These are phyloP conservation scores for Anadara kagoshimensis DNA, from an alignment of 1,140 invertebrate genomes.

Conservation along the genomic window DNA sequence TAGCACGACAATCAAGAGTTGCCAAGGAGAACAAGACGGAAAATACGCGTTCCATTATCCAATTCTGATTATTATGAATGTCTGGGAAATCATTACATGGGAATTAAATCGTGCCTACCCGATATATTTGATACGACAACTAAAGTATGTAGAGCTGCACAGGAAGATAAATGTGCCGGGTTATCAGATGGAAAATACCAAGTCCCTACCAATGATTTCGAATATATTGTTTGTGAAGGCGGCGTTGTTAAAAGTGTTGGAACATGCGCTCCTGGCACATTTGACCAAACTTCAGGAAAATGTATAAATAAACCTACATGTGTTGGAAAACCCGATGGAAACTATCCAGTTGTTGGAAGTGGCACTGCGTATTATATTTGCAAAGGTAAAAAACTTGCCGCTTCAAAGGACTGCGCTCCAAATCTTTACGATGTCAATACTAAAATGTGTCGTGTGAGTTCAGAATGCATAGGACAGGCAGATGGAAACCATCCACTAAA, in stretches of 20 bases:
- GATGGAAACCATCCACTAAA: not conserved
- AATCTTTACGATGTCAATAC: too few species aligned
- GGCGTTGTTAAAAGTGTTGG: slow-evolving; percentile 1
- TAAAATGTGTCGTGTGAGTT: not conserved
- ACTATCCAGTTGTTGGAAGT: slow-evolving; percentile 54
- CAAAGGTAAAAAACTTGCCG: too few species aligned
- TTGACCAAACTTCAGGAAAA: slow-evolving; percentile 9
- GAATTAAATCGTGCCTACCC: too few species aligned
- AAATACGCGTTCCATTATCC: too few species aligned
- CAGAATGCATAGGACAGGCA: not conserved
- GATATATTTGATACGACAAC: slow-evolving; percentile 3
- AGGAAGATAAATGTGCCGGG: not conserved
- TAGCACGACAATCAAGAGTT: too few species aligned
- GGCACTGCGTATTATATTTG: not conserved
- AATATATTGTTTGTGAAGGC: slow-evolving; percentile 16
- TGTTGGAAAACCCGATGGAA: slow-evolving; percentile 50
- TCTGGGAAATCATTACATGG: too few species aligned
- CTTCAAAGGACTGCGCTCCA: too few species aligned
- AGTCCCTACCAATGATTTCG: slow-evolving; percentile 10
- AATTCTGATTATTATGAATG: too few species aligned
- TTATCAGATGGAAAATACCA: slow-evolving; percentile 5
- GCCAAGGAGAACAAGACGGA: too few species aligned
- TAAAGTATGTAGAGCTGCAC: slow-evolving; percentile 11
- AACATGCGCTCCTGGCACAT: slow-evolving; percentile 17
- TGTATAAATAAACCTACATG: slow-evolving; percentile 43